Evolutionary conservation across 2,797 vertebrate genomes (phyloP), one percentile per base, ranked within the genome.

Genomic region (Microctenopoma stevenorrisi): DNA sequence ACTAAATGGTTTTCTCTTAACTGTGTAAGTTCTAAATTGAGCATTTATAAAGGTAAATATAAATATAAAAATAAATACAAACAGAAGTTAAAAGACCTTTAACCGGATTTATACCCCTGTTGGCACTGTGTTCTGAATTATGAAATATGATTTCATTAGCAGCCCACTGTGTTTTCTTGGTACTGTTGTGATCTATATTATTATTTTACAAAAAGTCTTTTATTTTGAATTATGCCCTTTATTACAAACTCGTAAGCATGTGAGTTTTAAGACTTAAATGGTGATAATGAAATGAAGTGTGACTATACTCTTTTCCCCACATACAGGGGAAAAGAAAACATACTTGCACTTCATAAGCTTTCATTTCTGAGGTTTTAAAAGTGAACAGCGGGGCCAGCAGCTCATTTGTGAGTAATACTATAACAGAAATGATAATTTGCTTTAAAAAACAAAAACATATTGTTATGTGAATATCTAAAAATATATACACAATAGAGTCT

Each of bases 341-440:
- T 2, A 73, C 73, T 75, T 75, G 49, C 38, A 54, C 38, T n/a
- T 61, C 51, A 74, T 85, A 53, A 66, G 51, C 3, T 79, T 71
- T 22, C 0, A 12, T 67, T 57, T 68, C 10, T 63, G 65, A 28
- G 35, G 47, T 56, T 72, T 49, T 49, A 11, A 64, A 53, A 71
- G 76, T 72, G 2, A 66, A 65, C 47, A 52, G 33, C 8, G 35
- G 26, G 16, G 14, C 25, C 63, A 48, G 54, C 37, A 70, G 49
- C 50, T 18, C 49, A 13, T 37, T 30, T 4, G 28, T 30, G 28
- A 30, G 4, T 30, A 30, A 18, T 22, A 33, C 56, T 40, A 15
- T 42, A 26, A 42, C 54, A 14, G 26, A 65, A 71, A 42, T 43
- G 7, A 43, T 74, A 77, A 64, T 35, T 55, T 56, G 52, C 44